Evolutionary conservation across 2,113 vertebrate species (phyloP).

Genomic region (Xiphophorus couchianus): DNA sequence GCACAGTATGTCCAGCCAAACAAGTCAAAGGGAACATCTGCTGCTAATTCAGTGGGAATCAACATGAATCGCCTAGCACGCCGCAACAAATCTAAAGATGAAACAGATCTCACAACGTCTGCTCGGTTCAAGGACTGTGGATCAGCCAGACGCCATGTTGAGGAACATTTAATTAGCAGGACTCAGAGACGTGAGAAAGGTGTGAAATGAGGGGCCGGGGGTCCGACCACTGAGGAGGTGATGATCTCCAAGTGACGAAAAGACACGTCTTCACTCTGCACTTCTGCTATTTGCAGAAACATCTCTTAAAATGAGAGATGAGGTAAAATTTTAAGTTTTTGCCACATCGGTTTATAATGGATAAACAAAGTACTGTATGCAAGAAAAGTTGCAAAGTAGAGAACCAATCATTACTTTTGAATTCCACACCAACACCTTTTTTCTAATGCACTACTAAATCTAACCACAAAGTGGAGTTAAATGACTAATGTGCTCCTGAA

Average conservation of each 20-base stretch:
- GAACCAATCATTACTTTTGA: too few species aligned
- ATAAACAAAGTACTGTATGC: not conserved
- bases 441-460: too few species aligned
- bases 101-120: slow-evolving; percentile 7
- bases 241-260: slow-evolving; percentile 28
- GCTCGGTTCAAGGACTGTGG: not conserved
- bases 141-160: not conserved
- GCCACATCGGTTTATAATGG: not conserved
- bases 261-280: not conserved
- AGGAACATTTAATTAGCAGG: slow-evolving; percentile 17
- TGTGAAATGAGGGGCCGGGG: slow-evolving; percentile 24
- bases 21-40: not conserved
- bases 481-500: too few species aligned
- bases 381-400: not conserved
- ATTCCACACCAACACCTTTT: too few species aligned
- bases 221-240: slow-evolving; percentile 24
- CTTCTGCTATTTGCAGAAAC: not conserved
- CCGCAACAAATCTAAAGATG: not conserved
- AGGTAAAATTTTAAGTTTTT: not conserved
- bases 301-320: too few species aligned
- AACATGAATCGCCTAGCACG: not conserved
- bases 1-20: not conserved
- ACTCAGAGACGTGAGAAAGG: slow-evolving; percentile 3
- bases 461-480: too few species aligned
- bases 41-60: not conserved